These are phyloP conservation scores for Furcula furcula DNA, from an alignment of 2,888 invertebrate genomes.

Conservation along the genomic window DNA sequence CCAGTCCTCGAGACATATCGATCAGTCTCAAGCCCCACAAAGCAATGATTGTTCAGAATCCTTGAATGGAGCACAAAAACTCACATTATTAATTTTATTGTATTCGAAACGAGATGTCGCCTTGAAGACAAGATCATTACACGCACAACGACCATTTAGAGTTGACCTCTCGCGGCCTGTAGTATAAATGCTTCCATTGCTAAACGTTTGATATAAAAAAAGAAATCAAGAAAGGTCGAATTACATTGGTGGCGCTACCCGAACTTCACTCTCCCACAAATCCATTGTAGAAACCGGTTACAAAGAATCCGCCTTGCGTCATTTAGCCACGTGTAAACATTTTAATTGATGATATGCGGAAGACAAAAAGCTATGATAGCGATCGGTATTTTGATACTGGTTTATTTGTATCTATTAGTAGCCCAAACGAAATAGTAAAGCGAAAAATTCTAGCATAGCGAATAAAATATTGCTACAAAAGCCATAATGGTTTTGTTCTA, in stretches of 20 bases:
- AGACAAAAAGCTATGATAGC: conserved; percentile 62
- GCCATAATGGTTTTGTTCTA: not conserved
- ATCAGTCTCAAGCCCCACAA: conserved; percentile 36
- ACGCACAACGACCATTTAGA: conserved; percentile 45
- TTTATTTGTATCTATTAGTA: conserved; percentile 39
- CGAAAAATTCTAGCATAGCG: not conserved
- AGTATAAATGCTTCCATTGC: conserved; percentile 23
- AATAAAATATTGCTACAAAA: not conserved
- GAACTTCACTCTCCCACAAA: conserved; percentile 63
- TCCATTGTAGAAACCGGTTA: conserved; percentile 69
- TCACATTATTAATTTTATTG: conserved; percentile 67
- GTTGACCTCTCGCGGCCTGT: conserved; percentile 40
- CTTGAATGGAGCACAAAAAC: conserved; percentile 72
- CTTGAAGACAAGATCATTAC: conserved; percentile 65
- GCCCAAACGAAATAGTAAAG: conserved; percentile 16
- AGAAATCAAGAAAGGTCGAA: conserved; percentile 47
- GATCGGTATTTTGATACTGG: conserved; percentile 53
- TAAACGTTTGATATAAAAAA: conserved; percentile 21
- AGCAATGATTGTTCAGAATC: conserved; percentile 44
- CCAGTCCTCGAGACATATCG: conserved; percentile 28
- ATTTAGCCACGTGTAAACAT: conserved; percentile 75
- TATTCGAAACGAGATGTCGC: conserved; percentile 67
- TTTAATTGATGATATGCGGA: conserved; percentile 78
- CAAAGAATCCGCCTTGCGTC: conserved; percentile 69
- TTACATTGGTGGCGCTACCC: conserved; percentile 63